Evolutionary conservation across 2,888 invertebrate species (phyloP).

Genomic region (Andrena marginata): DNA sequence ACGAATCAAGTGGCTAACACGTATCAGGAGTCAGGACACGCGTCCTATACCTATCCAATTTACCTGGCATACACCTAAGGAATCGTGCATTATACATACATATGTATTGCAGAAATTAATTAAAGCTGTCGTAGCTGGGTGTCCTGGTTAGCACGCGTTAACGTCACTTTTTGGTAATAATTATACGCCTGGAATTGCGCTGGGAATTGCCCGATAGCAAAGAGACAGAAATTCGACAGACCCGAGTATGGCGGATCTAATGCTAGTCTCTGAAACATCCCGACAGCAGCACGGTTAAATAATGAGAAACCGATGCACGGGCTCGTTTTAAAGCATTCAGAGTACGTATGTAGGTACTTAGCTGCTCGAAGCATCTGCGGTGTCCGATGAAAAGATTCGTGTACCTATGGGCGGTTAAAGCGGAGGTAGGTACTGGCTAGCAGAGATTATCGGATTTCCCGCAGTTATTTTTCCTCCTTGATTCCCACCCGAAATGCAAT

Average conservation of each 20-base stretch:
- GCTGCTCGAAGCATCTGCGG: neutral
- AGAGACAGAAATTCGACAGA: conserved; percentile 15
- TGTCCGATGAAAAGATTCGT: conserved; percentile 6
- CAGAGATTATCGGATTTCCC: conserved; percentile 35
- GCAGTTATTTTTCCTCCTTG: conserved; percentile 27
- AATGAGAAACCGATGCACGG: neutral
- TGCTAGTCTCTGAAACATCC: neutral
- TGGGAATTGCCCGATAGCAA: neutral
- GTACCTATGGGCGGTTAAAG: conserved; percentile 13
- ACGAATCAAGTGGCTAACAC: conserved; percentile 22
- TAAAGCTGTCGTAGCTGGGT: conserved; percentile 45
- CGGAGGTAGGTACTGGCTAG: conserved; percentile 15
- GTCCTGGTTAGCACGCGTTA: conserved; percentile 29
- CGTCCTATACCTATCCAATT: conserved; percentile 42
- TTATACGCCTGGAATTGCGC: conserved; percentile 2
- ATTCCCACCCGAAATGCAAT: neutral
- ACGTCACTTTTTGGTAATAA: conserved; percentile 51
- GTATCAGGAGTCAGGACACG: conserved; percentile 21
- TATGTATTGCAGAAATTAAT: conserved; percentile 62
- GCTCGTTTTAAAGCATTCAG: too few relatives aligned
- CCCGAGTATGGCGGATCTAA: too few relatives aligned
- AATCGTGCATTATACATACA: conserved; percentile 41
- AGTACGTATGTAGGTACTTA: too few relatives aligned
- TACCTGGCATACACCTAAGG: conserved; percentile 38
- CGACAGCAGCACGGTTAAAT: neutral